phyloP scores from a whole-genome alignment of 1,140 invertebrate genomes.

The Eubasilissa regina region DNA sequence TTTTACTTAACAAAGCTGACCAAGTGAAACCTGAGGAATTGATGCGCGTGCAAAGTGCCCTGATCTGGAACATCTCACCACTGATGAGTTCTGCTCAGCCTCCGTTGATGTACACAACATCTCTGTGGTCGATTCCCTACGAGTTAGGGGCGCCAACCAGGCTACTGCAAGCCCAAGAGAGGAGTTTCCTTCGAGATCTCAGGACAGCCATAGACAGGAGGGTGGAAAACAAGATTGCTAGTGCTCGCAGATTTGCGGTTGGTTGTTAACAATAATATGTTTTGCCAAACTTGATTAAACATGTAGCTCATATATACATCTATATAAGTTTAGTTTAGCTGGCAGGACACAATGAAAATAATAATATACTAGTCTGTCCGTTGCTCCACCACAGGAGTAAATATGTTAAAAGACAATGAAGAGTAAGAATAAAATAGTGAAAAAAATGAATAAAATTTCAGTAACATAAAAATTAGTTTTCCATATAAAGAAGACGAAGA shows the following conservation, averaged over 20 bases:
- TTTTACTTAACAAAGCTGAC: slow-evolving; percentile 96
- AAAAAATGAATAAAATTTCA: no score
- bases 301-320: no score
- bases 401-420: no score
- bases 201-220: slow-evolving; percentile 87
- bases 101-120: slow-evolving; percentile 95
- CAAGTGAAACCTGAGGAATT: slow-evolving; percentile 93
- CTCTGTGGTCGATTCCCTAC: slow-evolving; percentile 90
- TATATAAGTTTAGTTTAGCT: no score
- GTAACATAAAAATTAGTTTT: no score
- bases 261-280: slow-evolving; percentile 58
- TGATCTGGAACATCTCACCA: slow-evolving; percentile 97
- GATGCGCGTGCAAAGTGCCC: slow-evolving; percentile 92
- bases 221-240: slow-evolving; percentile 95
- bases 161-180: slow-evolving; percentile 88
- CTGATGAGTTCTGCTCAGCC: slow-evolving; percentile 94
- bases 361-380: no score
- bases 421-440: no score
- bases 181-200: slow-evolving; percentile 88
- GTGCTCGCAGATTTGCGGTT: slow-evolving; percentile 93
- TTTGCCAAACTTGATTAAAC: no score
- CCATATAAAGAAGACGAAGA: no score
- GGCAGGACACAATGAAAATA: no score
- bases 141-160: slow-evolving; percentile 84
- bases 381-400: no score